phyloP scores from a whole-genome alignment of 1,140 invertebrate genomes.

The Drosophila nebulosa region DNA sequence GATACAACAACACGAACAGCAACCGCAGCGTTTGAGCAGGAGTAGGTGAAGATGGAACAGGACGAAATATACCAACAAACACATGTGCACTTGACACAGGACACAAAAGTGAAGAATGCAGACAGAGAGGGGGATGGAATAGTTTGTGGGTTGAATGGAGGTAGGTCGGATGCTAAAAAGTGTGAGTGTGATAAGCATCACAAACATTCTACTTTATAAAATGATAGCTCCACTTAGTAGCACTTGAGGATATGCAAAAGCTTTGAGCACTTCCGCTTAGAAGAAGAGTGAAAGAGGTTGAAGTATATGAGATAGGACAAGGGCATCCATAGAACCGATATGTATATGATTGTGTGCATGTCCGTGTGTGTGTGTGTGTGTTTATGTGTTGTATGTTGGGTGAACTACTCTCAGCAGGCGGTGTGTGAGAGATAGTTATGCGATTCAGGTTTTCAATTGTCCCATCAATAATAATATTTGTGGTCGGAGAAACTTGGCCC shows the following conservation, averaged over 20 bases:
- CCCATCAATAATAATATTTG: neutral
- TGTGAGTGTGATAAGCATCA: slow-evolving; percentile 60
- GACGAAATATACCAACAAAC: slow-evolving; percentile 34
- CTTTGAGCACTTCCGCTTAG: slow-evolving; percentile 67
- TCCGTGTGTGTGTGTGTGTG: neutral
- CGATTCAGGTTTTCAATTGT: neutral
- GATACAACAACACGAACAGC: slow-evolving; percentile 25
- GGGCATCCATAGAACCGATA: neutral
- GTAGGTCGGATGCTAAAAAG: slow-evolving; percentile 7
- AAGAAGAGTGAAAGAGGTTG: neutral
- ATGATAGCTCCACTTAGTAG: slow-evolving; percentile 72
- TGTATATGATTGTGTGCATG: too few relatives aligned
- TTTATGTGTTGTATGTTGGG: neutral
- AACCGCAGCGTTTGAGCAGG: slow-evolving; percentile 21
- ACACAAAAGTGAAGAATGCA: neutral
- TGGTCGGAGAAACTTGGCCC: neutral
- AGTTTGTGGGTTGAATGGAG: neutral
- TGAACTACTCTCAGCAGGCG: neutral
- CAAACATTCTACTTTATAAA: slow-evolving; percentile 48
- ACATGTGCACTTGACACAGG: slow-evolving; percentile 59
- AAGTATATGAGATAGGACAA: neutral
- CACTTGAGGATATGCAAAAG: slow-evolving; percentile 76
- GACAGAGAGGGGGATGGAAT: neutral
- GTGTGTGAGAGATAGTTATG: neutral
- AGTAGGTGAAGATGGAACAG: neutral